These are phyloP conservation scores for Clarias fuscus DNA, from an alignment of 2,797 vertebrate species.

Conservation along the genomic window DNA sequence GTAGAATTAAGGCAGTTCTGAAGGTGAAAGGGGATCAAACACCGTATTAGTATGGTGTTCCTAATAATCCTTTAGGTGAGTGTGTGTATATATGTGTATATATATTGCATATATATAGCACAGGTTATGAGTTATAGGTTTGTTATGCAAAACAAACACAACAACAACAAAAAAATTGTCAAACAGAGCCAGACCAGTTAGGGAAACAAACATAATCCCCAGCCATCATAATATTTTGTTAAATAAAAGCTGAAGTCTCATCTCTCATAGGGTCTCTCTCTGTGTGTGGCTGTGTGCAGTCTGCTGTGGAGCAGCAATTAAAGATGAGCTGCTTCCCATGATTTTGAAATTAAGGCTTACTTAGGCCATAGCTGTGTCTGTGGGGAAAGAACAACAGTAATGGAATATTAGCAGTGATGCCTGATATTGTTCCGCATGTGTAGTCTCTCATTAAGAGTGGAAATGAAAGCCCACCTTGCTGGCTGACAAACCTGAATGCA, in stretches of 20 bases:
- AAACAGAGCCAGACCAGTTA: neutral
- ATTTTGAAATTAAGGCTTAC: constrained; percentile 43
- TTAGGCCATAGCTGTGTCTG: constrained; percentile 29
- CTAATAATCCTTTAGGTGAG: too few relatives aligned
- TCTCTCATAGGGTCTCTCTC: constrained; percentile 1
- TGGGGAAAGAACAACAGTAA: constrained; percentile 32
- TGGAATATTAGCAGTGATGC: constrained; percentile 29
- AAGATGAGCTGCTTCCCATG: constrained; percentile 17
- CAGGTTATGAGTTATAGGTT: neutral
- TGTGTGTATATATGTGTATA: too few relatives aligned
- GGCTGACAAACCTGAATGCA: constrained; percentile 48
- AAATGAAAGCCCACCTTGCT: constrained; percentile 52
- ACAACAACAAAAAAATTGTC: neutral
- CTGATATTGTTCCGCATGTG: constrained; percentile 44
- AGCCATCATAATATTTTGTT: neutral
- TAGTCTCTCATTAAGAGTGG: constrained; percentile 54
- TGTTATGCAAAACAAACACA: neutral
- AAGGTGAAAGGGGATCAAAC: too few relatives aligned
- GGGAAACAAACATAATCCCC: neutral
- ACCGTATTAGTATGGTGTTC: too few relatives aligned
- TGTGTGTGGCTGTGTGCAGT: constrained; percentile 13
- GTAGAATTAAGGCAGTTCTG: too few relatives aligned
- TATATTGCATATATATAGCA: neutral
- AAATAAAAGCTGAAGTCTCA: constrained; percentile 23
- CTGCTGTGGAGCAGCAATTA: constrained; percentile 40